These are phyloP conservation scores for Sebastes goodei DNA, from an alignment of 2,797 vertebrate species.

Conservation along the genomic window DNA sequence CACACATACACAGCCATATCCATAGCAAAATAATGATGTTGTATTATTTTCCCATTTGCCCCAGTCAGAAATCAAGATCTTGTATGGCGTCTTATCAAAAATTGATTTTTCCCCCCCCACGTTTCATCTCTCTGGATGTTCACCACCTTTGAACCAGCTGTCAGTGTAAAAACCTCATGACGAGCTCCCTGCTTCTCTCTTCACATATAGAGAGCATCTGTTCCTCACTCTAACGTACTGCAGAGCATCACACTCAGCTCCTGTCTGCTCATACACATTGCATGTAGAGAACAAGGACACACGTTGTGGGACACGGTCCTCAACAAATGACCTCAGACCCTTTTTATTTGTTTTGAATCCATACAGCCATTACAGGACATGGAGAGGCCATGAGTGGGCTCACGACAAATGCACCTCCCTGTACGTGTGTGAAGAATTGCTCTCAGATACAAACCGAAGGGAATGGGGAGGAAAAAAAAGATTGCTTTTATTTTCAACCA, in stretches of 20 bases:
- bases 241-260: neutral
- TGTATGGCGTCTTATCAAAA: slow-evolving; percentile 13
- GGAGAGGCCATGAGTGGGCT: slow-evolving; percentile 30
- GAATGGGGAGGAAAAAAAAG: slow-evolving; percentile 13
- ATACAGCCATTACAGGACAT: slow-evolving; percentile 41
- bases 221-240: neutral
- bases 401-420: slow-evolving; percentile 33
- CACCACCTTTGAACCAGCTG: neutral
- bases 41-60: slow-evolving; percentile 31
- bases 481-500: slow-evolving; percentile 46
- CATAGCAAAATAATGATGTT: slow-evolving; percentile 3
- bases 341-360: slow-evolving; percentile 64
- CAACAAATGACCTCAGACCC: slow-evolving; percentile 43
- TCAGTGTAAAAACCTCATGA: slow-evolving; percentile 17
- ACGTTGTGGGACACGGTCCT: slow-evolving; percentile 4
- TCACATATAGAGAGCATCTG: neutral
- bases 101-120: neutral
- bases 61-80: slow-evolving; percentile 31
- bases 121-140: slow-evolving; percentile 13
- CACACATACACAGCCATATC: neutral
- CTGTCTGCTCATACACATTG: neutral
- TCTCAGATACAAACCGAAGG: slow-evolving; percentile 69
- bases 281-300: neutral
- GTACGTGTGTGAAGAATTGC: slow-evolving; percentile 67
- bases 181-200: neutral